phyloP scores from a whole-genome alignment of 1,140 invertebrate genomes.

The Papilio aristodemus region DNA sequence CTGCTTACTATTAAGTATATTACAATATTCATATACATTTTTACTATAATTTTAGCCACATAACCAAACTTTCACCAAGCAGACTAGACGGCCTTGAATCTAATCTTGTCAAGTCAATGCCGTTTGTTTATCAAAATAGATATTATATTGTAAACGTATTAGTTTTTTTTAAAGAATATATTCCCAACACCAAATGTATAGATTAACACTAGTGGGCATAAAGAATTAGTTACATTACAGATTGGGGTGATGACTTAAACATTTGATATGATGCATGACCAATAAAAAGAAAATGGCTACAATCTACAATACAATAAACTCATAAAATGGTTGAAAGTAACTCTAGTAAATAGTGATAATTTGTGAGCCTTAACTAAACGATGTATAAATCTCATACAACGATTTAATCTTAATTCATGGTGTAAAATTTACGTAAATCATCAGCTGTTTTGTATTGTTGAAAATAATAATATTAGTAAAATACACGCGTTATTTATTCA shows the following conservation, averaged over 20 bases:
- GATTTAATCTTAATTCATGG: too few relatives aligned
- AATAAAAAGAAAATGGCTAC: not conserved
- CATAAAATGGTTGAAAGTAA: too few relatives aligned
- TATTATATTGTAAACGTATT: conserved; percentile 34
- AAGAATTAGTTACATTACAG: not conserved
- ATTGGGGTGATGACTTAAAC: not conserved
- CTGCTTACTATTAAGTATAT: not conserved
- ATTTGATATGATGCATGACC: not conserved
- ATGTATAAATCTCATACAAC: too few relatives aligned
- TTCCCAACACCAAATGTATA: not conserved
- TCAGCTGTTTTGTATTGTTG: too few relatives aligned
- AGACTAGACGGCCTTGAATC: conserved; percentile 75
- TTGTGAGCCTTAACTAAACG: too few relatives aligned
- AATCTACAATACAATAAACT: too few relatives aligned
- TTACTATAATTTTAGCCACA: conserved; percentile 41
- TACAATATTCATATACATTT: conserved; percentile 26
- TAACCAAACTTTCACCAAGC: conserved; percentile 73
- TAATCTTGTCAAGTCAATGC: conserved; percentile 78
- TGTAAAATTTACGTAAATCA: too few relatives aligned
- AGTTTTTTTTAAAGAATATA: conserved; percentile 17
- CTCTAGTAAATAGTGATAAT: too few relatives aligned
- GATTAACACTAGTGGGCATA: not conserved
- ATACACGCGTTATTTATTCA: too few relatives aligned
- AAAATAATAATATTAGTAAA: too few relatives aligned
- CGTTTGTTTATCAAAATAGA: conserved; percentile 66